phyloP scores from a whole-genome alignment of 2,113 vertebrate genomes.

The Lophochroa leadbeateri region DNA sequence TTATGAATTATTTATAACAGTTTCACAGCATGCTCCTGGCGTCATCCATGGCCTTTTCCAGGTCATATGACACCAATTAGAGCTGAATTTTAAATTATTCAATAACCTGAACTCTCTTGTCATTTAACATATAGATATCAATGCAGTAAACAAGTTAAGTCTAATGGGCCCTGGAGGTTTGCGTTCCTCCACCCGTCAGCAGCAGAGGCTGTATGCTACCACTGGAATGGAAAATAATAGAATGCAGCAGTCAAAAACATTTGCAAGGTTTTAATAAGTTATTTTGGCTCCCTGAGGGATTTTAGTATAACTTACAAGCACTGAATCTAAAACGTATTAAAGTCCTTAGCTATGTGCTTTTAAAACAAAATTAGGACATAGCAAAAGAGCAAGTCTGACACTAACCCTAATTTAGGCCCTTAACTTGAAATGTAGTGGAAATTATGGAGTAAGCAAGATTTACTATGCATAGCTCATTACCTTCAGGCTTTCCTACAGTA shows the following conservation, averaged over 20 bases:
- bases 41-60: constrained; percentile 82
- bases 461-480: constrained; percentile 46
- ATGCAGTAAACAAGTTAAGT: constrained; percentile 86
- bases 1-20: constrained; percentile 85
- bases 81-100: constrained; percentile 87
- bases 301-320: constrained; percentile 70
- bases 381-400: constrained; percentile 40
- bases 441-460: constrained; percentile 51
- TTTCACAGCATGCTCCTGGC: constrained; percentile 81
- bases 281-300: constrained; percentile 72
- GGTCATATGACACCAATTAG: constrained; percentile 86
- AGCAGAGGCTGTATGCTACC: constrained; percentile 63
- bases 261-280: constrained; percentile 77
- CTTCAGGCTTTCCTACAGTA: constrained; percentile 25
- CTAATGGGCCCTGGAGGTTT: constrained; percentile 83
- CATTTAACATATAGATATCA: constrained; percentile 87
- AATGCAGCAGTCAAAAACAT: constrained; percentile 72
- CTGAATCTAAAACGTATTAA: constrained; percentile 77
- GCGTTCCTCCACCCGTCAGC: constrained; percentile 58
- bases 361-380: constrained; percentile 66
- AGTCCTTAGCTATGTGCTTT: constrained; percentile 74
- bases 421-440: constrained; percentile 58
- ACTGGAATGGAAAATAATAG: constrained; percentile 71
- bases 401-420: constrained; percentile 57
- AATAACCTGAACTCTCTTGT: constrained; percentile 86